Evolutionary conservation across 1,140 invertebrate genomes (phyloP).

Genomic region (Pentalonia nigronervosa): DNA sequence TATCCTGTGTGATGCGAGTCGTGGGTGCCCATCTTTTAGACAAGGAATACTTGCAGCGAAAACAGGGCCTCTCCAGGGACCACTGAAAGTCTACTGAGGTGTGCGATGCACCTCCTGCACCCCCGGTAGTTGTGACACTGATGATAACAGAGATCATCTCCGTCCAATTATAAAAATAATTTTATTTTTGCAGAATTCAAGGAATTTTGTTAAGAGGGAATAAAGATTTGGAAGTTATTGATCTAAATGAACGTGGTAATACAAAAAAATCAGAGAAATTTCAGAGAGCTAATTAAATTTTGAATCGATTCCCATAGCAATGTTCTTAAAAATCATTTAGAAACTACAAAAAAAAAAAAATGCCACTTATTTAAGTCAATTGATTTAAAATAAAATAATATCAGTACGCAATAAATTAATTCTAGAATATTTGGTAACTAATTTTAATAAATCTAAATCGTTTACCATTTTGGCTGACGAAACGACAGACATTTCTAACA

Average conservation of each 20-base stretch:
- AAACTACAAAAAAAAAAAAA: not conserved
- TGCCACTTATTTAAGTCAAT: not conserved
- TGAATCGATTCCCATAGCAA: not conserved
- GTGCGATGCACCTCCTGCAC: too few species aligned
- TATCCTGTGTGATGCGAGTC: too few species aligned
- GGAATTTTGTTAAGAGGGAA: not conserved
- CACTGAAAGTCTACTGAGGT: too few species aligned
- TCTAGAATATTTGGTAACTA: not conserved
- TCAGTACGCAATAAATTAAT: not conserved
- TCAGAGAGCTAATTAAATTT: not conserved
- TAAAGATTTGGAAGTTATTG: not conserved
- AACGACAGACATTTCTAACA: not conserved
- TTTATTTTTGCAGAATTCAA: not conserved
- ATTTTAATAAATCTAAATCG: not conserved
- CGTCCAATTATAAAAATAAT: not conserved
- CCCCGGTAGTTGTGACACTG: too few species aligned
- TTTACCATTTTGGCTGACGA: not conserved
- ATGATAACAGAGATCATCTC: not conserved
- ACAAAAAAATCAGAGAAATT: not conserved
- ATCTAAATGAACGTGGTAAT: not conserved
- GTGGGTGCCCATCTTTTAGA: too few species aligned
- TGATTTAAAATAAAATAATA: not conserved
- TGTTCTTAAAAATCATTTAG: not conserved
- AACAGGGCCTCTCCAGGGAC: too few species aligned
- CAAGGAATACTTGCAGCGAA: too few species aligned